Evolutionary conservation across 1,140 invertebrate genomes (phyloP).

Genomic region (Drosophila persimilis): DNA sequence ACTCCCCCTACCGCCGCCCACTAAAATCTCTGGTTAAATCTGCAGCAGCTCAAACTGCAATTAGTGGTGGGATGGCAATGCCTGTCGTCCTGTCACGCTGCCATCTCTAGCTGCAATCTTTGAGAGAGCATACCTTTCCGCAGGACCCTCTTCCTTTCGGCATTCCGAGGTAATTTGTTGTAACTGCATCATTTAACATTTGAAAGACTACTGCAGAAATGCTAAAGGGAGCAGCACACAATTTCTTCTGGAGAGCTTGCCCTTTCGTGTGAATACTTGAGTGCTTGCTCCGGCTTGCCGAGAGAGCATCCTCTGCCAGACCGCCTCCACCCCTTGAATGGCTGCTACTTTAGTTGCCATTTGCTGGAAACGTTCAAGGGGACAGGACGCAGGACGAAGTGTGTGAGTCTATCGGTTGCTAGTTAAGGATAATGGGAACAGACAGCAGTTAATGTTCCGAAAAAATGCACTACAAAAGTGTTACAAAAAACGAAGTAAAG

Average conservation of each 20-base stretch:
- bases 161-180: conserved; percentile 70
- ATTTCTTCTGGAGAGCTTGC: conserved; percentile 31
- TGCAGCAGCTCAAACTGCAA: conserved; percentile 25
- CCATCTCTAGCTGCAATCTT: conserved; percentile 49
- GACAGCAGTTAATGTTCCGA: conserved; percentile 74
- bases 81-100: conserved; percentile 36
- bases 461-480: conserved; percentile 69
- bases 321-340: conserved; percentile 10
- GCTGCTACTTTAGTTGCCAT: conserved; percentile 62
- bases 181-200: conserved; percentile 77
- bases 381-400: conserved; percentile 13
- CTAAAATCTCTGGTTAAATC: conserved; percentile 25
- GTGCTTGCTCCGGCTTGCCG: neutral
- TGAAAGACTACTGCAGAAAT: conserved; percentile 64
- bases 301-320: neutral
- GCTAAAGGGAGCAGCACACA: conserved; percentile 21
- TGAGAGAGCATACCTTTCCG: conserved; percentile 39
- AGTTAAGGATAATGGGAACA: conserved; percentile 70
- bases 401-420: conserved; percentile 66
- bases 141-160: conserved; percentile 8
- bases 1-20: neutral
- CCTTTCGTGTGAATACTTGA: conserved; percentile 41
- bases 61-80: conserved; percentile 32
- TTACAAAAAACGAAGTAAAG: conserved; percentile 41
- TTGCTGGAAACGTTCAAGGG: conserved; percentile 25